Percentiles rank a stretch among this genome's conserved stretches.
Evolutionary conservation across 64 coral and sea anemone species (phyloP).

Genomic region (Montipora foliosa): DNA sequence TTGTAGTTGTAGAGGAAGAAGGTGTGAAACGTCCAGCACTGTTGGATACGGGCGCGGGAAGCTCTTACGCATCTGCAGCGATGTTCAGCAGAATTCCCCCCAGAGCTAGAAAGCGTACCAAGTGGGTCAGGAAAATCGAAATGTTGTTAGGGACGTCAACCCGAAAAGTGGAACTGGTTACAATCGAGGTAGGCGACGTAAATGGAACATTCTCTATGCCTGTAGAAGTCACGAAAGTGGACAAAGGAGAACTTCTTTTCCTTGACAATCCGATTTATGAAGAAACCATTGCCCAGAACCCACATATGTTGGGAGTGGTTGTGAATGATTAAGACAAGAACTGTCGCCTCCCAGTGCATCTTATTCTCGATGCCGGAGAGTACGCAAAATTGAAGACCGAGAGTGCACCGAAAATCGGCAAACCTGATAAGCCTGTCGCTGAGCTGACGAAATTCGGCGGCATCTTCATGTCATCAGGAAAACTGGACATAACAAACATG

Average conservation of each 20-base stretch:
- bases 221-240: constrained; percentile 53
- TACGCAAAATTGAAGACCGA: not conserved
- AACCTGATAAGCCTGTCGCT: not conserved
- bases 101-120: not conserved
- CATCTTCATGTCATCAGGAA: not conserved
- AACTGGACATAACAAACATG: not conserved
- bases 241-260: constrained; percentile 62
- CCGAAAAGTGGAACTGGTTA: constrained; percentile 12
- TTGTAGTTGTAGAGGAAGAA: constrained; percentile 50
- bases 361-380: not conserved
- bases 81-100: not conserved
- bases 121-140: constrained; percentile 22
- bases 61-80: constrained; percentile 41
- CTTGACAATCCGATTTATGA: constrained; percentile 61
- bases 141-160: constrained; percentile 52
- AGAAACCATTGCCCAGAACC: constrained; percentile 27
- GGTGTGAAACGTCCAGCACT: constrained; percentile 16
- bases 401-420: not conserved
- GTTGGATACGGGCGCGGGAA: constrained; percentile 62
- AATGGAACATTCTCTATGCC: constrained; percentile 34
- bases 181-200: not conserved
- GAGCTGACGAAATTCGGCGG: not conserved
- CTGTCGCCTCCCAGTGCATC: not conserved
- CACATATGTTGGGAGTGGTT: constrained; percentile 24
- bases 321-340: constrained; percentile 17